phyloP scores from a whole-genome alignment of 1,140 invertebrate genomes.

The Plodia interpunctella region DNA sequence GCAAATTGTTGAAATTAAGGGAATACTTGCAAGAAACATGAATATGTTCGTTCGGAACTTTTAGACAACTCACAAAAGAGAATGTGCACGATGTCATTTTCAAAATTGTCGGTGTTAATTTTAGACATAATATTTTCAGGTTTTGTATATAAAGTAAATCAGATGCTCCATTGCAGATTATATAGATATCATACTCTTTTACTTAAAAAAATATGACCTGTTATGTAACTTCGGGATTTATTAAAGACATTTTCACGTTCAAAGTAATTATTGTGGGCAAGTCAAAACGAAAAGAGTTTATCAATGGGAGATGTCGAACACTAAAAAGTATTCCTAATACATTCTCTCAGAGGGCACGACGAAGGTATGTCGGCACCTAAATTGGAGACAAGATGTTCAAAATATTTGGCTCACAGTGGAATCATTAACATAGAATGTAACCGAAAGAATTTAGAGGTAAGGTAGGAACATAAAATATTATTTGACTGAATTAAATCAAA shows the following conservation, averaged over 20 bases:
- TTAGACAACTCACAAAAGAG: not conserved
- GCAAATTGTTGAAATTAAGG: constrained; percentile 2
- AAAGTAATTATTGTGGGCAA: not conserved
- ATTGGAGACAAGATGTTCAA: constrained; percentile 5
- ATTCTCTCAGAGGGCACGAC: not conserved
- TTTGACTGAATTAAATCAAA: not conserved
- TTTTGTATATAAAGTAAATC: too few relatives aligned
- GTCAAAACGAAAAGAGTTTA: not conserved
- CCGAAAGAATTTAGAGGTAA: constrained; percentile 3
- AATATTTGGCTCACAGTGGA: not conserved
- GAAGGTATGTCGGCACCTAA: not conserved
- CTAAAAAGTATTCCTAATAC: not conserved
- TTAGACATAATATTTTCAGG: not conserved
- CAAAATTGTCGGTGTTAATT: not conserved
- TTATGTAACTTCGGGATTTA: not conserved
- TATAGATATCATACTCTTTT: too few relatives aligned
- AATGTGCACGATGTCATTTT: not conserved
- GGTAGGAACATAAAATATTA: not conserved
- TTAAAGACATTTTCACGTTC: not conserved
- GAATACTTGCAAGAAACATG: constrained; percentile 1
- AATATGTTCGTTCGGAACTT: not conserved
- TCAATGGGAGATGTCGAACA: not conserved
- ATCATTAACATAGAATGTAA: constrained; percentile 4
- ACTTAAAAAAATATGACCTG: too few relatives aligned
- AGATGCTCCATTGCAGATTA: too few relatives aligned